Conservation (phyloP, 2,797 vertebrate species). For the Protonibea diacanthus region DNA sequence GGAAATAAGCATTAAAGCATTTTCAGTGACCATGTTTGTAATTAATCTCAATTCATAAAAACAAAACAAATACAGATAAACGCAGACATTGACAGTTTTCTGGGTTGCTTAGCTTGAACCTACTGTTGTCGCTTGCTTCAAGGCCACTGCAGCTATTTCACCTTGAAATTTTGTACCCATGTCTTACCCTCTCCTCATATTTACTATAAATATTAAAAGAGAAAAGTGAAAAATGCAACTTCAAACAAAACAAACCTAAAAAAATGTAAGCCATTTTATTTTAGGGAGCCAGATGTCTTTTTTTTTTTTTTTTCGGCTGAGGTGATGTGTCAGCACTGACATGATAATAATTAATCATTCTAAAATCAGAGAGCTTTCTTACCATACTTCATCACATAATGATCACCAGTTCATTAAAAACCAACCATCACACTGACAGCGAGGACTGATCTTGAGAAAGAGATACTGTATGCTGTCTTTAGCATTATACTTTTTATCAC, state of each 20-base stretch:
- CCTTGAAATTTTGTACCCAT: background rate
- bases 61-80: no score
- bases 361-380: constrained; percentile 38
- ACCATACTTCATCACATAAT: constrained; percentile 18
- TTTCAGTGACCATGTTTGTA: background rate
- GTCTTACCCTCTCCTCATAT: background rate
- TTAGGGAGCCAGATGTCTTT: background rate
- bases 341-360: constrained; percentile 44
- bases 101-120: constrained; percentile 1
- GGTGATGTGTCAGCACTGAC: constrained; percentile 33
- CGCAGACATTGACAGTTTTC: background rate
- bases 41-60: background rate
- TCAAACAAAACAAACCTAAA: background rate
- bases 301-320: constrained; percentile 8
- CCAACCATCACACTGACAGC: constrained; percentile 13
- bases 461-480: background rate
- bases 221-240: background rate
- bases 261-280: background rate
- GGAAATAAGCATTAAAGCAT: background rate
- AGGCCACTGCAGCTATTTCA: background rate
- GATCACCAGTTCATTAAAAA: constrained; percentile 45
- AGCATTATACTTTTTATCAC: background rate
- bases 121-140: background rate
- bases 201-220: constrained; percentile 15
- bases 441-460: background rate